Base-by-base conservation (phyloP, 2,888 invertebrate species). In the Drosophila algonquin region DNA sequence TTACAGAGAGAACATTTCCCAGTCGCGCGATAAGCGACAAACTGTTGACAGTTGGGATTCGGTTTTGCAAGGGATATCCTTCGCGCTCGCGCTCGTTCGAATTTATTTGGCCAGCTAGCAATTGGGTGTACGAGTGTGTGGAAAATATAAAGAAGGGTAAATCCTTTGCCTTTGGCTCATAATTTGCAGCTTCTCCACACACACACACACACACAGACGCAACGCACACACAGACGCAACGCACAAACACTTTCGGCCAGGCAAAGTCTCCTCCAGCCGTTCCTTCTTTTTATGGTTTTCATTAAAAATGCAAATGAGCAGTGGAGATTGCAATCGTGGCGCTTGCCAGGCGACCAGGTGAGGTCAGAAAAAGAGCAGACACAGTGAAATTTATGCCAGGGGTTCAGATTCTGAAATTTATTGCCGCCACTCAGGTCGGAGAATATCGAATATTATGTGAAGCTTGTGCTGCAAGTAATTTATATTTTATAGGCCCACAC, bases 281-380 rank as follows among this genome's bases (percentile, higher is more conserved):
- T 61, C 30, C 47, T 45, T 73, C 63, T 78, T 80, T 72, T 63
- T 85, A 74, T 60, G 80, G 72, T 82, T 78, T 78, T 84, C 83
- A 84, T 84, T 84, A 84, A 84, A 77, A 75, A 84, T 84, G 84
- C 79, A 84, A 84, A 84, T 89, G 87, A 89, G 83, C 80, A 86
- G 75, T 81, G 85, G 58, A 87, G 87, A 86, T 85, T 80, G 83
- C 75, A 65, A 51, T 64, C 63, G 70, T 45, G 63, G 80, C 40
- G 40, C n/a, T 40, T 14, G 40, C 40, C 68, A 64, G 56, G 68
- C 65, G 50, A 51, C 61, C 84, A 83, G 80, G 80, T 81, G 75
- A 80, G 72, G 58, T 70, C 63, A 64, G 30, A 35, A 46, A 55
- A 60, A 60, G 60, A 50, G 48, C 45, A 69, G 55, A 54, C 44